Percentiles rank a stretch among this genome's conserved stretches.
Conservation (phyloP, 2,113 vertebrate genomes). For the Pelodiscus sinensis region DNA sequence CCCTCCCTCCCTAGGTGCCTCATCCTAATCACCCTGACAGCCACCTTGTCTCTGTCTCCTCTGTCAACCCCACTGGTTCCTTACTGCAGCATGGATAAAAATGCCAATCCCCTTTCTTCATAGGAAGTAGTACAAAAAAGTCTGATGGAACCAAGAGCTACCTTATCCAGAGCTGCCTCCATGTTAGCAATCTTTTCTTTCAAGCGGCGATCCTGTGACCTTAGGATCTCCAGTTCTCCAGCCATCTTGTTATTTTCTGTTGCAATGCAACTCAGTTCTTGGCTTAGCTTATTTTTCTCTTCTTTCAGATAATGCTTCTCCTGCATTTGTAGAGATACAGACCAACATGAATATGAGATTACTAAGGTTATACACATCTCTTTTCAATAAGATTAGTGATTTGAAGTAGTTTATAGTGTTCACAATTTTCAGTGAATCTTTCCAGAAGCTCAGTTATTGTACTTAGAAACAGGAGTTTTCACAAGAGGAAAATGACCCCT, state of each 20-base stretch:
- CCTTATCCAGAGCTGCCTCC: slow-evolving; percentile 87
- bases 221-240: slow-evolving; percentile 79
- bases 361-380: fast-evolving
- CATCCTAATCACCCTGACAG: neutral
- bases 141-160: slow-evolving; percentile 11
- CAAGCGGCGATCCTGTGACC: slow-evolving; percentile 77
- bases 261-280: slow-evolving; percentile 72
- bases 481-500: neutral
- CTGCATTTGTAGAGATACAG: slow-evolving; percentile 66
- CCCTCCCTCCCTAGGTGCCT: neutral
- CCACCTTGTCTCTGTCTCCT: neutral
- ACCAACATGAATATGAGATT: neutral
- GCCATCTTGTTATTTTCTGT: slow-evolving; percentile 82
- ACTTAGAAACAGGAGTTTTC: neutral
- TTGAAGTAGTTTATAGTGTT: neutral
- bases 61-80: neutral
- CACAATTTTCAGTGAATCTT: neutral
- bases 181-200: slow-evolving; percentile 79
- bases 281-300: slow-evolving; percentile 76
- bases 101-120: neutral
- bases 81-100: neutral
- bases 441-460: neutral
- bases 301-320: slow-evolving; percentile 81
- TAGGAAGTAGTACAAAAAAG: neutral
- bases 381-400: neutral